Percentiles rank a stretch among this genome's conserved stretches.
These are phyloP conservation scores for Torymus tubicola DNA, from an alignment of 2,888 invertebrate species.

Conservation along the genomic window DNA sequence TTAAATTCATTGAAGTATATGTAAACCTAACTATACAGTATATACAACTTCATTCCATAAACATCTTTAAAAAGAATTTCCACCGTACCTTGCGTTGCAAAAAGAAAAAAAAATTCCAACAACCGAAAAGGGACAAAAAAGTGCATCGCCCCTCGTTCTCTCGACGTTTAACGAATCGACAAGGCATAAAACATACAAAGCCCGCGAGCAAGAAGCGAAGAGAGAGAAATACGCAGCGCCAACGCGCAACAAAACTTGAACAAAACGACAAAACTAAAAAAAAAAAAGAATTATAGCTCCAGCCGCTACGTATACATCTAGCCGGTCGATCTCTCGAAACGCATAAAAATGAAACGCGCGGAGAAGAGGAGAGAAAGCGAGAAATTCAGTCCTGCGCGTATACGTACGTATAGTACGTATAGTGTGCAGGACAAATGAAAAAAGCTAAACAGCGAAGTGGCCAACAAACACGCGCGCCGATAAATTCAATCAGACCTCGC, in stretches of 20 bases:
- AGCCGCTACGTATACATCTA: too few species aligned
- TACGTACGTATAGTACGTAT: too few species aligned
- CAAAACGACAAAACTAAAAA: neutral
- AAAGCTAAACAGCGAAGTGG: constrained; percentile 28
- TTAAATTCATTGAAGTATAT: too few species aligned
- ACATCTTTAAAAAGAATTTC: too few species aligned
- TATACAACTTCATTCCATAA: too few species aligned
- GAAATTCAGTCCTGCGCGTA: constrained; percentile 1
- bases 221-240: too few species aligned
- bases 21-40: too few species aligned
- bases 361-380: neutral
- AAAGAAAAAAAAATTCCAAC: neutral
- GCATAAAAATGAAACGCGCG: neutral
- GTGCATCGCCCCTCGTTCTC: constrained; percentile 13
- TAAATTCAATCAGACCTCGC: constrained; percentile 75
- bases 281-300: neutral
- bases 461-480: constrained; percentile 58
- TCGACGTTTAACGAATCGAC: constrained; percentile 65
- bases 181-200: constrained; percentile 61
- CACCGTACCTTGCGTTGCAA: too few species aligned
- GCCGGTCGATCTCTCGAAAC: neutral
- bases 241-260: too few species aligned
- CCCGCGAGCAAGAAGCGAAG: neutral
- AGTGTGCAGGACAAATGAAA: neutral
- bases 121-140: neutral